Evolutionary conservation across 2,888 invertebrate genomes (phyloP).

Genomic region (Pterostichus madidus): DNA sequence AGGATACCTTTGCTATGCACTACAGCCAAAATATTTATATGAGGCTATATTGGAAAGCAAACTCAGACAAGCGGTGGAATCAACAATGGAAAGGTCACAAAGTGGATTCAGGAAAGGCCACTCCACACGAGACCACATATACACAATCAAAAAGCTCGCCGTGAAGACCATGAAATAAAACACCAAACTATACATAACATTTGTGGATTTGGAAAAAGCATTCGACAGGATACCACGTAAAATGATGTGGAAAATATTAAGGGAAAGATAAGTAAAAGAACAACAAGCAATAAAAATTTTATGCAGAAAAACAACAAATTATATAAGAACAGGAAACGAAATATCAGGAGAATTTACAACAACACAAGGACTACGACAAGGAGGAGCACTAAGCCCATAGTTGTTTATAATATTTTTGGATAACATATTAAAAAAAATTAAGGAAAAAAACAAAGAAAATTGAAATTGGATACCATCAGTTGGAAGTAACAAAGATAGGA

Average conservation of each 20-base stretch:
- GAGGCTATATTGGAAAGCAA: not conserved
- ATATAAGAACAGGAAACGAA: slow-evolving; percentile 50
- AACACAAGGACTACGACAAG: slow-evolving; percentile 43
- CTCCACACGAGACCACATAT: not conserved
- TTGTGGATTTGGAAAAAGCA: slow-evolving; percentile 68
- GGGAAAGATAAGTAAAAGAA: slow-evolving; percentile 26
- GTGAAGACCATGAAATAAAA: slow-evolving; percentile 1
- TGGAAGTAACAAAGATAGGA: not conserved
- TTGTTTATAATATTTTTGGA: slow-evolving; percentile 44
- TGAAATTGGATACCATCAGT: slow-evolving; percentile 31
- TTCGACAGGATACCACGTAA: slow-evolving; percentile 66
- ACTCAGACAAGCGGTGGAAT: not conserved
- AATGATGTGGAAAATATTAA: slow-evolving; percentile 64
- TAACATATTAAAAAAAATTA: slow-evolving; percentile 17
- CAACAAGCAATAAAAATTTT: slow-evolving; percentile 61
- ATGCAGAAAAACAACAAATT: slow-evolving; percentile 53
- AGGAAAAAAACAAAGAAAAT: slow-evolving; percentile 16
- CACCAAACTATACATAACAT: not conserved
- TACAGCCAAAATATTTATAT: no score
- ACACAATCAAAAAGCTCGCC: not conserved
- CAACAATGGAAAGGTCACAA: slow-evolving; percentile 13
- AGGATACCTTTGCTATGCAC: no score
- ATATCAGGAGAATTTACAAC: slow-evolving; percentile 29
- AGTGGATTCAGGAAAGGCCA: no score
- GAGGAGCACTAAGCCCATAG: slow-evolving; percentile 56